Conservation (phyloP, 23 tunicate genomes). For the Trididemnum nubilum region DNA sequence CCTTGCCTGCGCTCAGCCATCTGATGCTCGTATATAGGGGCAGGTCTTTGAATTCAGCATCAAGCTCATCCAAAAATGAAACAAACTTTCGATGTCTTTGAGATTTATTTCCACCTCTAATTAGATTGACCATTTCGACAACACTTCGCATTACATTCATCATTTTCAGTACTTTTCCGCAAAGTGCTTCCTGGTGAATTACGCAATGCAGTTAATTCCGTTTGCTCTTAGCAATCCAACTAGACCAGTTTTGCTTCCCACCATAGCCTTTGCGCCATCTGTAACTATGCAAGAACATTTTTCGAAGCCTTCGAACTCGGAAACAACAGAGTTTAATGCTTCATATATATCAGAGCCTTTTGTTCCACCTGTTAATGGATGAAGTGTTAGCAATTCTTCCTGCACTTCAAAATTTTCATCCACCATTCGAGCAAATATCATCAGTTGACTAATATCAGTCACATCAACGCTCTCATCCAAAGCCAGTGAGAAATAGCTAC, state of each 20-base stretch:
- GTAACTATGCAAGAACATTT: constrained; percentile 59
- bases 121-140: too few relatives aligned
- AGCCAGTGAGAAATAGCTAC: constrained; percentile 55
- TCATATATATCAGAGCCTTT: constrained; percentile 51
- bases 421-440: constrained; percentile 28
- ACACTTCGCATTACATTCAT: too few relatives aligned
- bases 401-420: constrained; percentile 53
- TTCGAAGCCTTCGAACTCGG: too few relatives aligned
- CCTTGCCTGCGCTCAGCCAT: constrained; percentile 68
- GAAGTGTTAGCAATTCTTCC: constrained; percentile 41
- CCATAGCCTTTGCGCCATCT: constrained; percentile 61
- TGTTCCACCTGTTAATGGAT: constrained; percentile 26
- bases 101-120: constrained; percentile 46
- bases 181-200: constrained; percentile 77
- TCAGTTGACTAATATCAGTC: constrained; percentile 44
- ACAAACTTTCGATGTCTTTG: constrained; percentile 44
- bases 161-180: constrained; percentile 44
- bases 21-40: constrained; percentile 35
- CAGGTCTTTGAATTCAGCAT: constrained; percentile 52
- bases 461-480: constrained; percentile 59
- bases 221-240: constrained; percentile 43
- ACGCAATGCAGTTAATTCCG: constrained; percentile 52
- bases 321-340: constrained; percentile 25
- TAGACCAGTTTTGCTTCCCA: constrained; percentile 33
- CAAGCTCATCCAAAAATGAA: constrained; percentile 37